Percentiles rank a stretch among this genome's conserved stretches.
phyloP scores from a whole-genome alignment of 2,888 invertebrate genomes.

The Coremacera marginata region DNA sequence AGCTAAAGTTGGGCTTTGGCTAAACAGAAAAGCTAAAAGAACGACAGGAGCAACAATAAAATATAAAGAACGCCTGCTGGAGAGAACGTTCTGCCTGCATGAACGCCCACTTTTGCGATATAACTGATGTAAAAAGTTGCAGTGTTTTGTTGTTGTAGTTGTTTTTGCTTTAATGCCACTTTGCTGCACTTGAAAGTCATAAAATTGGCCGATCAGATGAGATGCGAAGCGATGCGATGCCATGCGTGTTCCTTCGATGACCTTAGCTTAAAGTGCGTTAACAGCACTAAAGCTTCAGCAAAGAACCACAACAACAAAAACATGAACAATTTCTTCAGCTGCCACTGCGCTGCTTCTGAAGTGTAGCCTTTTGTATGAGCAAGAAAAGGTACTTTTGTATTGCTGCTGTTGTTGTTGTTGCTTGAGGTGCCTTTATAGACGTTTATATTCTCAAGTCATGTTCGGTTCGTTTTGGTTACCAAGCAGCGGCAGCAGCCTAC shows the following conservation, averaged over 20 bases:
- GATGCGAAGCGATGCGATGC: not conserved
- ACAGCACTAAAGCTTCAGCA: not conserved
- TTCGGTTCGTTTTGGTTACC: too few relatives aligned
- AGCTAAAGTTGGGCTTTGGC: conserved; percentile 20
- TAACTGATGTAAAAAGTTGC: not conserved
- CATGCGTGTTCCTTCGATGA: conserved; percentile 5
- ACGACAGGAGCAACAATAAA: not conserved
- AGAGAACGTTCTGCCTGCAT: not conserved
- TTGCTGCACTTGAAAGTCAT: conserved; percentile 16
- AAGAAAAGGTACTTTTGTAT: not conserved
- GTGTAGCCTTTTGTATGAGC: not conserved
- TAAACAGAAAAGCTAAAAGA: not conserved
- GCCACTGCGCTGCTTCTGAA: not conserved
- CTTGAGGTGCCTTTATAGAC: not conserved
- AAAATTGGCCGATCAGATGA: conserved; percentile 15
- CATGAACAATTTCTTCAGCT: not conserved
- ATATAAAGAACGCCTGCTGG: not conserved
- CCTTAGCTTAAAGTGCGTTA: conserved; percentile 10
- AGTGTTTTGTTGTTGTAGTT: not conserved
- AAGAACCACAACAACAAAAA: not conserved
- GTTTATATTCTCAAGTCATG: not conserved
- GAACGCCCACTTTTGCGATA: conserved; percentile 16
- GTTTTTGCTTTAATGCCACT: conserved; percentile 1
- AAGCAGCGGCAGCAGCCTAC: too few relatives aligned
- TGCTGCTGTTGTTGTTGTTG: conserved; percentile 2